phyloP scores from a whole-genome alignment of 2,888 invertebrate species.

The Aspidiotus rigidus region DNA sequence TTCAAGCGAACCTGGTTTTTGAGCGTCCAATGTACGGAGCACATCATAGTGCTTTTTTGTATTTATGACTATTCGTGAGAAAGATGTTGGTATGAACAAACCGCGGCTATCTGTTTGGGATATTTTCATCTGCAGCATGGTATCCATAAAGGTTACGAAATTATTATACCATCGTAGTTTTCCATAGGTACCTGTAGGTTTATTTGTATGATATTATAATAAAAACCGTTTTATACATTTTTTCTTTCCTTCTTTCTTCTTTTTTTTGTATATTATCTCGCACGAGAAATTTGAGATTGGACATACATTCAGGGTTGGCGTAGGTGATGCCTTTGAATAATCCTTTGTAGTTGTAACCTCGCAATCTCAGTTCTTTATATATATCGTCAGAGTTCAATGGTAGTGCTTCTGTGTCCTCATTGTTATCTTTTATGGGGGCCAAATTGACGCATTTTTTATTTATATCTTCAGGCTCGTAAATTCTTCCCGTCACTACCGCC shows the following conservation, averaged over 20 bases:
- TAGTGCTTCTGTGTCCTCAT: slow-evolving; percentile 45
- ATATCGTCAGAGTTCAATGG: slow-evolving; percentile 58
- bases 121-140: slow-evolving; percentile 73
- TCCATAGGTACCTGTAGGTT: slow-evolving; percentile 44
- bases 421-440: slow-evolving; percentile 46
- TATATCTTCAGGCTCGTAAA: slow-evolving; percentile 57
- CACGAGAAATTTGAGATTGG: too few species aligned
- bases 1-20: background rate
- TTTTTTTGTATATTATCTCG: too few species aligned
- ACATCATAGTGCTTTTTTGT: slow-evolving; percentile 42
- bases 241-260: too few species aligned
- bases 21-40: background rate
- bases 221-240: too few species aligned
- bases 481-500: slow-evolving; percentile 69
- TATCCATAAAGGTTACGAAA: slow-evolving; percentile 82
- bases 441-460: slow-evolving; percentile 56
- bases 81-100: slow-evolving; percentile 64
- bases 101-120: slow-evolving; percentile 58
- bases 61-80: slow-evolving; percentile 61
- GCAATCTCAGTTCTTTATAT: slow-evolving; percentile 74
- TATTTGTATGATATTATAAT: too few species aligned
- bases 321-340: slow-evolving; percentile 69
- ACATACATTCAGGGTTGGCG: slow-evolving; percentile 56
- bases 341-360: slow-evolving; percentile 78
- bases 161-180: slow-evolving; percentile 62